Base-by-base conservation (phyloP, 2,113 vertebrate species). In the Perca schrenkii region DNA sequence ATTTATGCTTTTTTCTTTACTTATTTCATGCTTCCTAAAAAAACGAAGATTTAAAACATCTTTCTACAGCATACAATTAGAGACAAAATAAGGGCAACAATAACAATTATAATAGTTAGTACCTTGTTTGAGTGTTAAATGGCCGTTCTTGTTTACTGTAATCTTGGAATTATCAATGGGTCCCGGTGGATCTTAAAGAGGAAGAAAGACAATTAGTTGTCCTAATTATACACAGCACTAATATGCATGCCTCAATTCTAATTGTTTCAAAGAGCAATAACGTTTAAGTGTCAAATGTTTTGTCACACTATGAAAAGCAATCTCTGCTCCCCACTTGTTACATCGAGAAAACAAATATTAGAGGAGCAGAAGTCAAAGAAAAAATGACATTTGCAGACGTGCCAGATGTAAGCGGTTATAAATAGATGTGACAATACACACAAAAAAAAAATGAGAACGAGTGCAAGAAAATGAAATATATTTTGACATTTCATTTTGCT, bases 161-260 rank as follows among this genome's bases (percentile, higher is more conserved):
- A 99, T 99, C 95, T 98, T 99, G 36, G 96, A 95, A 70, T 99
- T 99, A 85, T 99, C 98, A 71, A 99, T 98, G 63, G 97, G 96
- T 61, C 98, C 98, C 6, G 98, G 98, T 75, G 96, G 96, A 93
- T 99, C 98, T 99, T 81, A 19, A 83, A 71, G 40, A 71, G n/a
- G 7, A 87, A 56, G 22, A 66, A 84, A 65, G 11, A 79, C 31
- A 79, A 75, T 78, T 53, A 77, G 22, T 15, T 53, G 19, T 74
- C 40, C 43, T 67, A 71, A 54, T 64, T 31, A 68, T 16, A 60
- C 16, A 65, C 49, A 70, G 40, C 66, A 71, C 31, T 66, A n/a
- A 65, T 3, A 61, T 15, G 28, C 17, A 62, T 16, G 19, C 21
- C 6, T 71, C 66, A 63, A 49, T 31, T 0, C n/a, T 54, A 78